Evolutionary conservation across 2,888 invertebrate species (phyloP), one percentile per base, ranked within the genome.

Genomic region (Harpalus rubripes): DNA sequence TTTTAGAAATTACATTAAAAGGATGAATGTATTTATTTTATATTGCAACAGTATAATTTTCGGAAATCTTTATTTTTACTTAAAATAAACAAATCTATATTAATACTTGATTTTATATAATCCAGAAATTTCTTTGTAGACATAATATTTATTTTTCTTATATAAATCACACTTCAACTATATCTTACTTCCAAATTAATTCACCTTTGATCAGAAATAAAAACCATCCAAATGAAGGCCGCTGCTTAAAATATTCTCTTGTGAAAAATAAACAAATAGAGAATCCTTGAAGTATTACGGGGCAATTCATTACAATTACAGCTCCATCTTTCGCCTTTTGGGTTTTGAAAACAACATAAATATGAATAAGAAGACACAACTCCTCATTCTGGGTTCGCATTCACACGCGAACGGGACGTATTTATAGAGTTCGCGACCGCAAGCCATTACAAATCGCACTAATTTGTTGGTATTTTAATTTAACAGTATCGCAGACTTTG

Each of bases 291-390:
- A 52, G 44, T 10, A 12, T 52, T 52, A 32, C 6, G 44, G 8
- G 12, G 44, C 44, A 52, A 52, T 52, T 52, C 44, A 52, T 52
- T 52, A 52, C 44, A 52, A 52, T 52, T 52, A 52, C 44, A 2
- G 44, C 12, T 52, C 2, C 10, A 12, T 12, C 44, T 52, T 52
- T 8, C 10, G 44, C 10, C 12, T 52, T 52, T 52, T 52, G 44
- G 44, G 44, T 52, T 52, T 52, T 52, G 44, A 52, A 52, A 52
- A 52, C 44, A 52, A 52, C 44, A 52, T 52, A 52, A 52, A 52
- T 52, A 52, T 52, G 44, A 52, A 52, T 52, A 44, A 44, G 44
- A 52, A 52, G 44, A 52, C 44, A 52, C 44, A 52, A 12, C 32
- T 32, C 32, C 32, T 32, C 32, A 4, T 32, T 32, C 32, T 32